These are phyloP conservation scores for Orthonychiurus folsomi DNA, from an alignment of 2,888 invertebrate genomes.

Conservation along the genomic window DNA sequence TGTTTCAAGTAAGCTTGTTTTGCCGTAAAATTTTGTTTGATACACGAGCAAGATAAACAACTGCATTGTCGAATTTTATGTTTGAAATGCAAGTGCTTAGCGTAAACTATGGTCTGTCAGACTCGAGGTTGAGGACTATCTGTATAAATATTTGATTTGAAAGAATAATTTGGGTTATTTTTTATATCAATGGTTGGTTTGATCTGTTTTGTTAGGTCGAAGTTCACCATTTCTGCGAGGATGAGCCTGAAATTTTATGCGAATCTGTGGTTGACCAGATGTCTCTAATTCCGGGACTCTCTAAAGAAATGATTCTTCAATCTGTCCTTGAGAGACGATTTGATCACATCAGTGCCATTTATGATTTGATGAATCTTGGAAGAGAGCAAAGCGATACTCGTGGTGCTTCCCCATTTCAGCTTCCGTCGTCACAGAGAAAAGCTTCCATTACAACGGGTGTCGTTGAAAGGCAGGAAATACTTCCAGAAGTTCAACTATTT, in stretches of 20 bases:
- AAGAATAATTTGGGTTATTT: too few relatives aligned
- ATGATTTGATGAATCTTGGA: slow-evolving; percentile 72
- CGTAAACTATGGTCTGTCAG: too few relatives aligned
- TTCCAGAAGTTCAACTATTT: slow-evolving; percentile 41
- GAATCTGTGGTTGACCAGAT: slow-evolving; percentile 71
- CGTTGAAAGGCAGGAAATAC: slow-evolving; percentile 33
- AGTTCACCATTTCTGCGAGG: slow-evolving; percentile 34
- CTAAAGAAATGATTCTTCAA: slow-evolving; percentile 63
- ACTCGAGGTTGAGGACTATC: too few relatives aligned
- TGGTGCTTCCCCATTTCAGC: slow-evolving; percentile 27
- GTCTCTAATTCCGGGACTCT: slow-evolving; percentile 68
- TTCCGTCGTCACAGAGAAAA: slow-evolving; percentile 35
- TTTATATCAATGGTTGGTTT: too few relatives aligned
- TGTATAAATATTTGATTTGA: too few relatives aligned
- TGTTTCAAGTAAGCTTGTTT: slow-evolving; percentile 47
- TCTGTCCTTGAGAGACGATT: slow-evolving; percentile 75
- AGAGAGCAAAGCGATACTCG: slow-evolving; percentile 38
- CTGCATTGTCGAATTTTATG: too few relatives aligned
- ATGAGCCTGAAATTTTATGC: slow-evolving; percentile 48
- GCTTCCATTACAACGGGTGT: slow-evolving; percentile 40
- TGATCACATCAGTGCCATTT: slow-evolving; percentile 89
- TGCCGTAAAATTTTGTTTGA: too few relatives aligned
- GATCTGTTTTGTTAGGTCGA: slow-evolving; percentile 1
- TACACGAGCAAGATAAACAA: too few relatives aligned
- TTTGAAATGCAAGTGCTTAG: too few relatives aligned